Evolutionary conservation across 2,797 vertebrate genomes (phyloP).

Genomic region (Chaetophractus vellerosus): DNA sequence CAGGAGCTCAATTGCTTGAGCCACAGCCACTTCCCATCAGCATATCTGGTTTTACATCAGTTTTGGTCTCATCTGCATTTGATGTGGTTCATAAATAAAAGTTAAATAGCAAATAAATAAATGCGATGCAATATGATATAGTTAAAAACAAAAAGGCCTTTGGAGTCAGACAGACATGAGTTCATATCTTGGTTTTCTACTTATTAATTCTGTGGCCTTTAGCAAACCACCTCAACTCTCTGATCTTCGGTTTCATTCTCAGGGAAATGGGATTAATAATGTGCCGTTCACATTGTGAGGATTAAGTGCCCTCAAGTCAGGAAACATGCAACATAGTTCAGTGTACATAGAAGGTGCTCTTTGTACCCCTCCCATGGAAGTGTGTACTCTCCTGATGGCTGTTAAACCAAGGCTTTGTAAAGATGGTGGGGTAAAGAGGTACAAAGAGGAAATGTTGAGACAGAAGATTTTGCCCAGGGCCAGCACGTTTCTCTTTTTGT

Average conservation of each 20-base stretch:
- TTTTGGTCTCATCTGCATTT: constrained; percentile 40
- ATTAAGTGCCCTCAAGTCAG: constrained; percentile 19
- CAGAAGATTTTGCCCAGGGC: neutral
- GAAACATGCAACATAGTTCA: constrained; percentile 26
- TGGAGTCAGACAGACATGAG: neutral
- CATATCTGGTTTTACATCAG: constrained; percentile 47
- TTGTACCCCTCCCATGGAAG: constrained; percentile 21
- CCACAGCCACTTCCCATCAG: too few relatives aligned
- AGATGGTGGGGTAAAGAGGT: neutral
- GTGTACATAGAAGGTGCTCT: constrained; percentile 10
- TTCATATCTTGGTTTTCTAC: constrained; percentile 53
- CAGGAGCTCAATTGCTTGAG: too few relatives aligned
- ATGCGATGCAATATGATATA: neutral
- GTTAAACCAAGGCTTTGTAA: constrained; percentile 18
- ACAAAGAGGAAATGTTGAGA: neutral
- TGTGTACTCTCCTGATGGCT: neutral
- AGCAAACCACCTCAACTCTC: neutral
- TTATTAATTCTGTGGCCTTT: constrained; percentile 28
- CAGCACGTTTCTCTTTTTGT: constrained; percentile 45
- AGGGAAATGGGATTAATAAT: constrained; percentile 43
- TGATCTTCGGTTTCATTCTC: constrained; percentile 59
- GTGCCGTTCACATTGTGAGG: constrained; percentile 30
- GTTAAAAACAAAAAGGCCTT: neutral
- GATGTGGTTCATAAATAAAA: constrained; percentile 46
- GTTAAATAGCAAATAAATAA: constrained; percentile 49